phyloP scores from a whole-genome alignment of 1,140 invertebrate genomes.

The Sminthurides bifidus region DNA sequence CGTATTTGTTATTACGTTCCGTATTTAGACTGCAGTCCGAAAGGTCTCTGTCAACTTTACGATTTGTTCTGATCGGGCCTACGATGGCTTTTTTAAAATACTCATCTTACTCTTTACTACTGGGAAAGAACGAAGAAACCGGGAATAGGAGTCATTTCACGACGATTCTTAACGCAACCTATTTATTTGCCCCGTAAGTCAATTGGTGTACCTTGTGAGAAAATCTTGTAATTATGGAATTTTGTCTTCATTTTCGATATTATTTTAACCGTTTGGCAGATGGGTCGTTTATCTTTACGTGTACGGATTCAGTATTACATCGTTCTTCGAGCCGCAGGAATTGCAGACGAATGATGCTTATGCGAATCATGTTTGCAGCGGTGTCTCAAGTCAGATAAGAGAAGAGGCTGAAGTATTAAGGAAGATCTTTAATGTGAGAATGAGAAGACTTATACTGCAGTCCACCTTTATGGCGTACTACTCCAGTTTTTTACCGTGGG shows the following conservation, averaged over 20 bases:
- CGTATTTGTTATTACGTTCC: conserved; percentile 44
- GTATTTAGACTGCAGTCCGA: too few species aligned
- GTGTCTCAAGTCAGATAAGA: conserved; percentile 48
- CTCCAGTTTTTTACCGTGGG: conserved; percentile 76
- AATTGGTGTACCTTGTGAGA: neutral
- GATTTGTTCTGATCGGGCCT: conserved; percentile 31
- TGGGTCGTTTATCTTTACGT: conserved; percentile 71
- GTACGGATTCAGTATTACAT: conserved; percentile 50
- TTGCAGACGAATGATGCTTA: conserved; percentile 9
- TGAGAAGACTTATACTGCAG: conserved; percentile 82
- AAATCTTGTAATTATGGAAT: neutral
- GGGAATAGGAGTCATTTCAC: conserved; percentile 6
- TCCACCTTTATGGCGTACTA: conserved; percentile 83
- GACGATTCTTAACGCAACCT: conserved; percentile 34
- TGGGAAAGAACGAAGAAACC: neutral
- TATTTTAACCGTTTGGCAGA: conserved; percentile 41
- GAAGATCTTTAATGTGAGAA: conserved; percentile 72
- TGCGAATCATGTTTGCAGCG: conserved; percentile 40
- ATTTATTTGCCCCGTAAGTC: conserved; percentile 82
- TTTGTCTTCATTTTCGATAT: neutral
- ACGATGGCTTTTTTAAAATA: conserved; percentile 41
- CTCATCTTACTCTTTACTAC: conserved; percentile 34
- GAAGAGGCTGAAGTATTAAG: conserved; percentile 73
- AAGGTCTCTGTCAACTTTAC: conserved; percentile 20
- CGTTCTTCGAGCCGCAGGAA: conserved; percentile 24